These are phyloP conservation scores for Cavia aperea DNA, from an alignment of 2,113 vertebrate genomes.

Conservation along the genomic window DNA sequence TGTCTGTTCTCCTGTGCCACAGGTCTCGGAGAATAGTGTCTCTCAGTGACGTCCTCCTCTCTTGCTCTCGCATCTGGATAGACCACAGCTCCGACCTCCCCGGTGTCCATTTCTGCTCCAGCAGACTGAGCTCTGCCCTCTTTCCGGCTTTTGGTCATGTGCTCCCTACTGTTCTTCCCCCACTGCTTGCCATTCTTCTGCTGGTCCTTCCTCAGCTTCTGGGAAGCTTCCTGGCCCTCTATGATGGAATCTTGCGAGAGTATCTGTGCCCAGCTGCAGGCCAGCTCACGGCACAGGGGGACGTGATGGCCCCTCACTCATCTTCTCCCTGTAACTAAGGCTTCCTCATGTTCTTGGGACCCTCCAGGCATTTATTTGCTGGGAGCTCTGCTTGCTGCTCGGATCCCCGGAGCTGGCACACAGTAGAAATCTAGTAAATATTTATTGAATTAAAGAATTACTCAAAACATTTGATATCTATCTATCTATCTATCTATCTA, in stretches of 20 bases:
- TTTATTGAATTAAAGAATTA: not conserved
- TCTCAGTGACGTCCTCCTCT: not conserved
- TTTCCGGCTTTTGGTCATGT: not conserved
- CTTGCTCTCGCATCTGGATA: no score
- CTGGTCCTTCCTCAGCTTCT: not conserved
- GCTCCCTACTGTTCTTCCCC: not conserved
- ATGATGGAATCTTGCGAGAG: not conserved
- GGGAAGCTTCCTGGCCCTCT: not conserved
- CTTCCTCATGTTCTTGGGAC: not conserved
- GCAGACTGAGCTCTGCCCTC: not conserved
- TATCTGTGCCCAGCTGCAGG: not conserved
- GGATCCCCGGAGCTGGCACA: not conserved
- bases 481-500: not conserved
- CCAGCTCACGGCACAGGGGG: no score
- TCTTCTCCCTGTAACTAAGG: not conserved
- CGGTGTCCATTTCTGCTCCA: no score
- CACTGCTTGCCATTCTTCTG: not conserved
- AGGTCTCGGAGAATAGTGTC: not conserved
- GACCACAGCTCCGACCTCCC: not conserved
- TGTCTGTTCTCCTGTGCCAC: not conserved
- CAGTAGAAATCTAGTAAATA: not conserved
- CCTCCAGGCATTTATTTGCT: not conserved
- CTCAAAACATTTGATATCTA: not conserved
- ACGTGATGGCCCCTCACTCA: not conserved
- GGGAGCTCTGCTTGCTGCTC: not conserved